phyloP scores from a whole-genome alignment of 1,140 invertebrate species.

The Oedothorax gibbosus region DNA sequence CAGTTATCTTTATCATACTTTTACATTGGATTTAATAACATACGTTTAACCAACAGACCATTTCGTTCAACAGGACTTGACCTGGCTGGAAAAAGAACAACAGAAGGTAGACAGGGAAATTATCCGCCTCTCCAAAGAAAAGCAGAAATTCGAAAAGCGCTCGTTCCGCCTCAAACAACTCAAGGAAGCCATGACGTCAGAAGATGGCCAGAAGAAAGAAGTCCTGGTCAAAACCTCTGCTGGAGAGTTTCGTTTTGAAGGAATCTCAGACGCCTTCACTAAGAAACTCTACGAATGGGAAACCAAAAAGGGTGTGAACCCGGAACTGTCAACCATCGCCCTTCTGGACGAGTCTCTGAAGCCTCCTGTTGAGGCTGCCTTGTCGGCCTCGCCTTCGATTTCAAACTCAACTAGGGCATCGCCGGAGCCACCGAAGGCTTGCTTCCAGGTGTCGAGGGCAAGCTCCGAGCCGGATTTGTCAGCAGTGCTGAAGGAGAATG shows the following conservation, averaged over 20 bases:
- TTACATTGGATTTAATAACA: too few relatives aligned
- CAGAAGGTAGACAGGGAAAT: conserved; percentile 76
- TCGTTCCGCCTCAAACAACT: conserved; percentile 76
- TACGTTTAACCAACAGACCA: too few relatives aligned
- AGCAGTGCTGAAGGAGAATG: conserved; percentile 19
- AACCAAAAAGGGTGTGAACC: conserved; percentile 78
- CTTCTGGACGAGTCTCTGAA: conserved; percentile 74
- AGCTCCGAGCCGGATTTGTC: conserved; percentile 66
- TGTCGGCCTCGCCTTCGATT: conserved; percentile 79
- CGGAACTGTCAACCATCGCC: conserved; percentile 83
- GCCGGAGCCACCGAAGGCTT: conserved; percentile 19
- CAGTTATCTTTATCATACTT: too few relatives aligned
- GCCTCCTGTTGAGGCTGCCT: conserved; percentile 61
- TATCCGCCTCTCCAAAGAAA: conserved; percentile 74
- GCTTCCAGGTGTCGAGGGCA: conserved; percentile 63
- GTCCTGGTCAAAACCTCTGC: conserved; percentile 83
- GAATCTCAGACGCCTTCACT: conserved; percentile 87
- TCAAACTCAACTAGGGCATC: conserved; percentile 66
- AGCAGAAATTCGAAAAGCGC: conserved; percentile 74
- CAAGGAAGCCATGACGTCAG: conserved; percentile 72
- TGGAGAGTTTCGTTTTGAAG: conserved; percentile 84
- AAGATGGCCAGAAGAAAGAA: conserved; percentile 74
- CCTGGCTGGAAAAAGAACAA: conserved; percentile 74
- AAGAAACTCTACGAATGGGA: conserved; percentile 92
- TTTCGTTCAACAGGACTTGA: conserved; percentile 69